Evolutionary conservation across 2,113 vertebrate genomes (phyloP).

Genomic region (Neoarius graeffei): DNA sequence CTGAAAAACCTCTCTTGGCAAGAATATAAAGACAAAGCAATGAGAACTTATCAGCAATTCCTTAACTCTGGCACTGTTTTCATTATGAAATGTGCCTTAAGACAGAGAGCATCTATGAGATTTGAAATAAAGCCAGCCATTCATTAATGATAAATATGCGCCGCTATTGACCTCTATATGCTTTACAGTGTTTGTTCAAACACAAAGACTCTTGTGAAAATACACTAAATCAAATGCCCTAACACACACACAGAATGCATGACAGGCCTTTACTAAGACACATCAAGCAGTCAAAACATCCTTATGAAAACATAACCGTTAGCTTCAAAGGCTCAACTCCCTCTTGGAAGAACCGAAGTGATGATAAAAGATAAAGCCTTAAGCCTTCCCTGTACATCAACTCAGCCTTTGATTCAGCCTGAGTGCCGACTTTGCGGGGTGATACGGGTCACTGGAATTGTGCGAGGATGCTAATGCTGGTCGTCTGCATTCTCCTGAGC

Average conservation of each 20-base stretch:
- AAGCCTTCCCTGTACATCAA: conserved; percentile 49
- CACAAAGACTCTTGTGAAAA: conserved; percentile 39
- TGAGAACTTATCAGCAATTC: conserved; percentile 27
- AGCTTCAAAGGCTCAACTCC: conserved; percentile 50
- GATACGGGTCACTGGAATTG: conserved; percentile 15
- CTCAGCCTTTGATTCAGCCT: conserved; percentile 46
- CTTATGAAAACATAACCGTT: conserved; percentile 47
- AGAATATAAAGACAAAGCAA: conserved; percentile 12
- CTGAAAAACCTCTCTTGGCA: conserved; percentile 30
- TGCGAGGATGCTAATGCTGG: conserved; percentile 8
- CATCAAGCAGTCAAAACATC: conserved; percentile 48
- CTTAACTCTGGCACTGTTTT: conserved; percentile 24
- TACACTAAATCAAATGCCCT: conserved; percentile 39
- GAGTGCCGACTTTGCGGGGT: conserved; percentile 8
- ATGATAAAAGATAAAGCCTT: conserved; percentile 53
- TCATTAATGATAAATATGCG: conserved; percentile 39
- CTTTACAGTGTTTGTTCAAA: conserved; percentile 48
- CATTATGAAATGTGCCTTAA: conserved; percentile 20
- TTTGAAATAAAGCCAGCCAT: conserved; percentile 35
- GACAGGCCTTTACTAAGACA: conserved; percentile 16
- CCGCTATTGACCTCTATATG: conserved; percentile 25
- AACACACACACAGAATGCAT: conserved; percentile 14
- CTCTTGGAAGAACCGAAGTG: conserved; percentile 38
- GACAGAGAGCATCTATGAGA: conserved; percentile 23
- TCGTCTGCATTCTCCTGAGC: conserved; percentile 41